Percentiles rank a stretch among this genome's conserved stretches.
Conservation (phyloP, 2,113 vertebrate species). For the Nothoprocta perdicaria region DNA sequence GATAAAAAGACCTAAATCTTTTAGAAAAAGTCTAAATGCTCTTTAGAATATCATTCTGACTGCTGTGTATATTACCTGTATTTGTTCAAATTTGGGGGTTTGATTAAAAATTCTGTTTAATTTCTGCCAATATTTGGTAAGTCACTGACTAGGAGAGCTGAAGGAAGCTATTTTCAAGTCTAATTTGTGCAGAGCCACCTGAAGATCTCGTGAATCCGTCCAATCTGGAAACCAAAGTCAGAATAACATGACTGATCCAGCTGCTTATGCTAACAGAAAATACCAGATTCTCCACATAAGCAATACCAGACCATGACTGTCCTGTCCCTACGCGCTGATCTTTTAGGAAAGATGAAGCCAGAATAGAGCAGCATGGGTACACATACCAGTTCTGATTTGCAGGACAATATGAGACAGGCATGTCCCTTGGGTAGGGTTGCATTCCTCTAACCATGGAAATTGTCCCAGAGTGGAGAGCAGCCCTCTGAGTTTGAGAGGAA, state of each 20-base stretch:
- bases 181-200: not conserved
- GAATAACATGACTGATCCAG: rapidly evolving
- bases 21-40: not conserved
- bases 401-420: not conserved
- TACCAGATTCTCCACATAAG: not conserved
- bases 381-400: not conserved
- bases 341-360: not conserved
- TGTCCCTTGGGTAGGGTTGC: not conserved
- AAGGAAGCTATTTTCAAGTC: not conserved
- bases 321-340: not conserved
- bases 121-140: not conserved
- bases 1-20: not conserved
- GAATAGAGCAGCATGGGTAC: rapidly evolving
- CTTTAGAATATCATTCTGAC: not conserved
- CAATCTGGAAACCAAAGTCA: not conserved
- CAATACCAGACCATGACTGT: not conserved
- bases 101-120: not conserved
- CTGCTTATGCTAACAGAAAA: not conserved
- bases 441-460: not conserved
- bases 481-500: not conserved
- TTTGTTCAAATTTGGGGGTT: not conserved
- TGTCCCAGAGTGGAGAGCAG: not conserved
- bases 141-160: not conserved
- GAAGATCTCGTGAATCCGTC: not conserved
- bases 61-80: rapidly evolving